These are phyloP conservation scores for Poecilia latipinna DNA, from an alignment of 2,113 vertebrate species.

Conservation along the genomic window DNA sequence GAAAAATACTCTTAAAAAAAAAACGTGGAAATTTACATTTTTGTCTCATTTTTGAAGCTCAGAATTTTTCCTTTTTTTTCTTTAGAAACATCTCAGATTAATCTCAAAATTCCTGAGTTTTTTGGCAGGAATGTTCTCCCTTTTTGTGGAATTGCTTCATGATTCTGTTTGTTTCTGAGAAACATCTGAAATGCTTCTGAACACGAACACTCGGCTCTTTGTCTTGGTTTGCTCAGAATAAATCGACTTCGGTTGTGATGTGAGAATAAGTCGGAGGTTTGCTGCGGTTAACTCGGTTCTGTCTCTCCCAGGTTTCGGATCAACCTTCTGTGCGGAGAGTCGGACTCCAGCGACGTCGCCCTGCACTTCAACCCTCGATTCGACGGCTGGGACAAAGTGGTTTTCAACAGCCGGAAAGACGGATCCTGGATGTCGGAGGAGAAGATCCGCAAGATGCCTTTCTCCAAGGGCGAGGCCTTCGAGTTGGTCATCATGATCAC, in stretches of 20 bases:
- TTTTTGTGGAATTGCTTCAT: too few species aligned
- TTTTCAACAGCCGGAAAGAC: constrained; percentile 79
- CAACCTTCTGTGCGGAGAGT: constrained; percentile 79
- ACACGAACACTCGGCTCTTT: neutral
- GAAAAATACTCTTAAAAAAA: too few species aligned
- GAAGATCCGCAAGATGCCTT: constrained; percentile 79
- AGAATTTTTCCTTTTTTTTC: too few species aligned
- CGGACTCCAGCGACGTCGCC: constrained; percentile 74
- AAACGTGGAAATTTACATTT: too few species aligned
- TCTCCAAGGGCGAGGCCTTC: constrained; percentile 77
- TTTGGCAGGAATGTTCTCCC: too few species aligned
- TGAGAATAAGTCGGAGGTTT: neutral
- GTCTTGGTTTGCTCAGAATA: neutral
- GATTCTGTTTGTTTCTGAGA: too few species aligned
- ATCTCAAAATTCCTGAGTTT: too few species aligned
- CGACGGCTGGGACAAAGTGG: constrained; percentile 84
- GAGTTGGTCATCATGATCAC: constrained; percentile 79
- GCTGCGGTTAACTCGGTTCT: neutral
- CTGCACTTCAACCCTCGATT: constrained; percentile 87
- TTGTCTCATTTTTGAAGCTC: too few species aligned
- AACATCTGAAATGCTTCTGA: too few species aligned
- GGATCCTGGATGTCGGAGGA: constrained; percentile 81
- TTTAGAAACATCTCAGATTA: too few species aligned
- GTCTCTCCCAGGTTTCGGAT: constrained; percentile 76
- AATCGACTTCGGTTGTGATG: neutral